Evolutionary conservation across 2,797 vertebrate species (phyloP), one percentile per base, ranked within the genome.

Genomic region (Scolopax bukidnonensis): DNA sequence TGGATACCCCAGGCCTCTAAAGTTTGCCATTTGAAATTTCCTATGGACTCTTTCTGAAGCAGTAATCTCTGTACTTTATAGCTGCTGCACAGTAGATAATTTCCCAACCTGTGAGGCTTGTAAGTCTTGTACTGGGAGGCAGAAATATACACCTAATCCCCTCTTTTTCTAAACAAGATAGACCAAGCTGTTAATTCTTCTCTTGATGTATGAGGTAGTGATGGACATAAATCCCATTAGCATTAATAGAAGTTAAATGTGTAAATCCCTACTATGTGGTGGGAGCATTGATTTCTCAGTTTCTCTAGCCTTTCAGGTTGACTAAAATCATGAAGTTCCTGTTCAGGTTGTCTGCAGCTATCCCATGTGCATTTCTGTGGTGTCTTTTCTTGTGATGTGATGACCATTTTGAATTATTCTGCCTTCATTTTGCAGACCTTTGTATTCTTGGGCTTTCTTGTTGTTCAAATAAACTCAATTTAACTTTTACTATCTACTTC

Each of bases 221-320:
- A 81, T 77, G 82, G 80, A 56, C 68, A 48, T 81, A 92, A 95
- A 91, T 95, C 71, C 84, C 91, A 76, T 92, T 92, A 82, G 51
- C 57, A 92, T 92, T 92, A 87, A 89, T 75, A 87, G 71, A 68
- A 93, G 53, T 87, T 93, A 75, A 92, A 80, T 15, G 57, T 88
- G 57, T 86, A 87, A 87, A 95, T 95, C 85, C 79, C 32, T n/a
- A 41, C 61, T 90, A 11, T 68, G 48, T 76, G 10, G 12, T 50
- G 57, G 40, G 25, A 94, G 36, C 88, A 94, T 24, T 91, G 89
- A 87, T 89, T 95, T 93, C 57, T 65, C 88, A 54, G 57, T 82
- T 94, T 90, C 47, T 87, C 54, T 47, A 43, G 53, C 54, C 19
- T 90, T 93, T 90, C 56, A 74, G 53, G 21, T 93, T 87, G 45